Base-by-base conservation (phyloP, 1,140 invertebrate species). In the Theocolax elegans region DNA sequence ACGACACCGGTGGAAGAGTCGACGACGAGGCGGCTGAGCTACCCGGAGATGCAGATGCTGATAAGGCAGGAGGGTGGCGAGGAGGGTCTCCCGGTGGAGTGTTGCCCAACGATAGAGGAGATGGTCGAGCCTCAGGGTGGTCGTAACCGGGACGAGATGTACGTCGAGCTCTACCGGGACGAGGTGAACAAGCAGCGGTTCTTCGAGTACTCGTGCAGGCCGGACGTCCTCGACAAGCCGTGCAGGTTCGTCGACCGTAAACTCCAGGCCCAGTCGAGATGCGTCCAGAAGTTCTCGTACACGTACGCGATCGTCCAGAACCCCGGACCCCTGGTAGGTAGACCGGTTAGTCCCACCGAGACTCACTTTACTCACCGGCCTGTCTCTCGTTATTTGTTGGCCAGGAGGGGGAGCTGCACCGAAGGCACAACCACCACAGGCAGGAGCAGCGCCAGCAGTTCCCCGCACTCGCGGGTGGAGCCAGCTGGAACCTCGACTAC, bases 221-320 rank as follows among this genome's bases (percentile, higher is more conserved):
- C 88, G 12, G 90, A 90, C 40, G 89, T 94, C 15, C 88, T 90
- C 70, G 89, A 91, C 76, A 89, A 90, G 76, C 92, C 92, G 1
- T 95, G 94, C 80, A 83, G 90, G 40, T 95, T 93, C 83, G 87
- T 95, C 68, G 91, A 94, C 80, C 87, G 88, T 13, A 88, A 89
- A 62, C 84, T 92, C 25, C 88, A 88, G 77, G 89, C 89, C 72
- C 88, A 90, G 56, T 94, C 93, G 4, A 86, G 88, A 75, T 96
- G 94, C 84, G 90, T 93, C 10, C 94, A 95, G 82, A 91, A 92
- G 81, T 93, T 92, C 82, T 92, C 92, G n/a, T 95, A 92, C 79
- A 90, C 91, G 0, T 96, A 95, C 83, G 94, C 94, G 13, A 88
- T 95, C 63, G 91, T 95, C 25, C 87, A 88, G 73, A 81, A 76